phyloP scores from a whole-genome alignment of 2,888 invertebrate genomes.

The Colletes collaris region DNA sequence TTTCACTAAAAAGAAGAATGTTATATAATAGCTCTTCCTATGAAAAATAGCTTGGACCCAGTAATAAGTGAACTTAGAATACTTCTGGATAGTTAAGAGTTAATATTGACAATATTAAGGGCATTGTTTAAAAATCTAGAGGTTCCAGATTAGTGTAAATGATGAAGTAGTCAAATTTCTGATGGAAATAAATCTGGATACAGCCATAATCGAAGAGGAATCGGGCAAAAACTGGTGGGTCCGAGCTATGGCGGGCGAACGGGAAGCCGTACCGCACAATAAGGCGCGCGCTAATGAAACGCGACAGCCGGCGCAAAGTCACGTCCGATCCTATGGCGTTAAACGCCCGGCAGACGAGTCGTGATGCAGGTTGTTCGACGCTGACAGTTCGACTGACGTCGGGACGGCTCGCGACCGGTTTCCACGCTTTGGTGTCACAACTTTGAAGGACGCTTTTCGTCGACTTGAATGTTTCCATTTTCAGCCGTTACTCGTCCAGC shows the following conservation, averaged over 20 bases:
- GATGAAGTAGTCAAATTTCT: too few relatives aligned
- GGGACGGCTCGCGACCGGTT: conserved; percentile 55
- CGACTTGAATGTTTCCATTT: conserved; percentile 6
- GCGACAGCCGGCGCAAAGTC: conserved; percentile 69
- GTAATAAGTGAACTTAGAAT: too few relatives aligned
- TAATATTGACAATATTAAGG: too few relatives aligned
- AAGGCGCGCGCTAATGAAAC: conserved; percentile 71
- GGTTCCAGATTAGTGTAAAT: too few relatives aligned
- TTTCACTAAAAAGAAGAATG: too few relatives aligned
- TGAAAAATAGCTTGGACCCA: too few relatives aligned
- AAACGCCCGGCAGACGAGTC: conserved; percentile 41
- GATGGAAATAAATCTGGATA: too few relatives aligned
- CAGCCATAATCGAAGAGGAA: too few relatives aligned
- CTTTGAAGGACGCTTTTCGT: conserved; percentile 23
- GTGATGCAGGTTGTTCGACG: conserved; percentile 55
- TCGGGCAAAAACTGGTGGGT: too few relatives aligned
- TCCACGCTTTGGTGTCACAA: conserved; percentile 25
- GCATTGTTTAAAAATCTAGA: too few relatives aligned
- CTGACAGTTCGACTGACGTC: conserved; percentile 58
- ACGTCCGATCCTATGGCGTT: conserved; percentile 62
- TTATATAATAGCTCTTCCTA: too few relatives aligned
- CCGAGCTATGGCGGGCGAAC: background rate
- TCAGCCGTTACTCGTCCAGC: background rate
- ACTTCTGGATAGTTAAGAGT: too few relatives aligned
- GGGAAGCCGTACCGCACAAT: conserved; percentile 62